These are phyloP conservation scores for Crax fasciolata DNA, from an alignment of 2,797 vertebrate genomes.

Conservation along the genomic window DNA sequence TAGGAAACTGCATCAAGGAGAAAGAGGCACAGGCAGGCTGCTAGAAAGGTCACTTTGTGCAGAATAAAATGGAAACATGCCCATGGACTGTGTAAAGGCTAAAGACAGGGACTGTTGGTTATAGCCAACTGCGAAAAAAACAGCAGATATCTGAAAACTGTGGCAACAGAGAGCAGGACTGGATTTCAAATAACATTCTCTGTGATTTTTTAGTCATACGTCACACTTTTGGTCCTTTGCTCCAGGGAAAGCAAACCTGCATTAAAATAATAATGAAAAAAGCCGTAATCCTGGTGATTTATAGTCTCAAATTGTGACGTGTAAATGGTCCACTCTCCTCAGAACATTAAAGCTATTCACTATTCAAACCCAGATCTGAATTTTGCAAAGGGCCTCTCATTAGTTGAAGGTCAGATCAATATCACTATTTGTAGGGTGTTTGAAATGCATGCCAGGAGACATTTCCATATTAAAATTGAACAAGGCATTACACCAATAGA, in stretches of 20 bases:
- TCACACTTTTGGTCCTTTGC: neutral
- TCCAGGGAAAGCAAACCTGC: conserved; percentile 17
- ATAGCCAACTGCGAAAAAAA: neutral
- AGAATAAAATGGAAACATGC: neutral
- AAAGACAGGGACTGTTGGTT: neutral
- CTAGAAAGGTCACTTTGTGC: neutral
- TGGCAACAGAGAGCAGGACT: neutral
- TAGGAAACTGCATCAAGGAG: accelerated
- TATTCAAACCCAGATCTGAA: neutral
- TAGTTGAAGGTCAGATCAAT: conserved; percentile 50
- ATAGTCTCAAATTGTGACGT: neutral
- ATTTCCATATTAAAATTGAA: conserved; percentile 54
- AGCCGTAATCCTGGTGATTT: conserved; percentile 31
- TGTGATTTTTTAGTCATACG: neutral
- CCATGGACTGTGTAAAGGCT: accelerated
- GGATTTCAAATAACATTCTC: neutral
- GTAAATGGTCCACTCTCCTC: conserved; percentile 1
- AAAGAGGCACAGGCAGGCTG: neutral
- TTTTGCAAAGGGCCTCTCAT: conserved; percentile 22
- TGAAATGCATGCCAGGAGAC: conserved; percentile 1
- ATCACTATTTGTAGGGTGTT: neutral
- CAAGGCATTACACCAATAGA: neutral
- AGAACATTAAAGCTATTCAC: conserved; percentile 44
- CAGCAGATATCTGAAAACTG: neutral
- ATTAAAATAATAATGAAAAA: conserved; percentile 18